Base-by-base conservation (phyloP, 2,888 invertebrate genomes). In the Drosophila testacea region DNA sequence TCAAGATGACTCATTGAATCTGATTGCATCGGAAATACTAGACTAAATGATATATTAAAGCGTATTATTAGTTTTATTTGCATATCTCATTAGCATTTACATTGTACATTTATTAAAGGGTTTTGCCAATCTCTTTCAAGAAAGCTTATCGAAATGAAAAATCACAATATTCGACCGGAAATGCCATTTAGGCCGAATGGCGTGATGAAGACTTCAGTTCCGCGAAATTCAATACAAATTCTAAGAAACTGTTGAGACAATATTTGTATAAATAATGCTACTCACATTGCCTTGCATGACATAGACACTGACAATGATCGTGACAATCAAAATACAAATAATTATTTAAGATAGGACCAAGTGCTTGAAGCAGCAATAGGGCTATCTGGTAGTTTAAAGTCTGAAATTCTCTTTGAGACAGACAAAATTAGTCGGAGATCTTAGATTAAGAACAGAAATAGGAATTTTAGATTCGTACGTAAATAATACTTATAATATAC, bases 11-110 rank as follows among this genome's bases (percentile, higher is more conserved):
- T 32, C 51, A 66, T 59, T 30, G 10, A 6, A 36, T 36, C 27
- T 56, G 63, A 57, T 65, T 55, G 51, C 30, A 52, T 22, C 80
- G 80, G 85, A 82, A 82, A 83, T 79, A 44, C 54, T 56, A 46
- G 44, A 71, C 67, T 70, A 83, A 32, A 34, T 27, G 13, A 27
- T 34, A 27, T 22, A 44, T 27, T 10, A 27, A 27, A 1, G 5
- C 11, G 0, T n/a, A 55, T 32, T 44, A 34, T 42, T 27, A 36
- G 6, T 27, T 6, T 9, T 44, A 56, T 44, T 56, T 56, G 55
- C 44, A 36, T 56, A 56, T 36, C 36, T 36, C 4, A 4, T 48
- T 48, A 48, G 32, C 32, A 34, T 32, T 27, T 22, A 22, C 22
- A 22, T 22, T 22, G 22, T 22, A 22, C 22, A 5, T 5, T 7